Evolutionary conservation across 2,113 vertebrate species (phyloP).

Genomic region (Charina bottae): DNA sequence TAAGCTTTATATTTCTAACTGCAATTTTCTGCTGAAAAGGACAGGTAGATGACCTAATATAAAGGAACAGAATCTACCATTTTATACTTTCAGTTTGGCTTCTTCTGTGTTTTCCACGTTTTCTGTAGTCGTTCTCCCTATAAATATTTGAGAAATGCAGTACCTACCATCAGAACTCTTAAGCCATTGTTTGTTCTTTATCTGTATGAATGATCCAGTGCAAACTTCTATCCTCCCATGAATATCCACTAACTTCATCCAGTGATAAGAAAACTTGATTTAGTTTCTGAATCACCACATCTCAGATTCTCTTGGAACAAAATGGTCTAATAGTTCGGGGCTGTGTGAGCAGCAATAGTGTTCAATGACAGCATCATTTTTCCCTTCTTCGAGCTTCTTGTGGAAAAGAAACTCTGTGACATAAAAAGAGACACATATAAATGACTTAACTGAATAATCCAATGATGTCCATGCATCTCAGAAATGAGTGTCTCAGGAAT

Average conservation of each 20-base stretch:
- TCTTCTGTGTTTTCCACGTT: constrained; percentile 42
- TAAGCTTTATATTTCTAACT: background rate
- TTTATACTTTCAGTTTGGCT: background rate
- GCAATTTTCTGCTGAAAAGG: background rate
- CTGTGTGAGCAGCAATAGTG: constrained; percentile 47
- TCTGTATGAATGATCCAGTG: constrained; percentile 61
- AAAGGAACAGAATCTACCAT: background rate
- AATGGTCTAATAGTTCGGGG: constrained; percentile 50
- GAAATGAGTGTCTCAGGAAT: constrained; percentile 74
- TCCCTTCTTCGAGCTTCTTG: background rate
- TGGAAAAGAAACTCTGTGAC: constrained; percentile 68
- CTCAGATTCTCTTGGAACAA: constrained; percentile 54
- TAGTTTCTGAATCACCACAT: constrained; percentile 61
- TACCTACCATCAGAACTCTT: constrained; percentile 40
- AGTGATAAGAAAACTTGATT: constrained; percentile 56
- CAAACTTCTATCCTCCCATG: constrained; percentile 60
- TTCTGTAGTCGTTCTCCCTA: constrained; percentile 40
- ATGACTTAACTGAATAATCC: constrained; percentile 70
- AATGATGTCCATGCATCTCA: constrained; percentile 70
- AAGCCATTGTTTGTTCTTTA: constrained; percentile 48
- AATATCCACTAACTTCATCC: constrained; percentile 52
- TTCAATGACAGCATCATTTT: constrained; percentile 28
- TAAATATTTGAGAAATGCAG: constrained; percentile 45
- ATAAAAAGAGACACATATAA: constrained; percentile 70
- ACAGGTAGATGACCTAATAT: background rate